phyloP scores from a whole-genome alignment of 2,113 vertebrate genomes.

The Cariama cristata region DNA sequence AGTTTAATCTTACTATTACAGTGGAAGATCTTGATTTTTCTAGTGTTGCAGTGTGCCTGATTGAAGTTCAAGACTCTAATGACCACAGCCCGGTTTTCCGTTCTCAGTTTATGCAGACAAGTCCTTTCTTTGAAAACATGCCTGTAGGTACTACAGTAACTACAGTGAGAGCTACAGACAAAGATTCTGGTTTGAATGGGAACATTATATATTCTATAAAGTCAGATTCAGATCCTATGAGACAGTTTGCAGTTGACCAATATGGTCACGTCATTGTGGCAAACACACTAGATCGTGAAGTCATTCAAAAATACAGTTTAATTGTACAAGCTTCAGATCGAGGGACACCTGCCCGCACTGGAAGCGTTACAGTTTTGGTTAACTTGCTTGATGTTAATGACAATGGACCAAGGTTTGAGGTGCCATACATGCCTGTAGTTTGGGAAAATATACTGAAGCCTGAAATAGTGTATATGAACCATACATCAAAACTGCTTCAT shows the following conservation, averaged over 20 bases:
- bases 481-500: constrained; percentile 80
- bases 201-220: constrained; percentile 83
- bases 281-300: constrained; percentile 81
- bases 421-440: constrained; percentile 81
- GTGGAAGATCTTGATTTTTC: constrained; percentile 88
- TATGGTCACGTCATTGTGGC: constrained; percentile 80
- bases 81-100: constrained; percentile 88
- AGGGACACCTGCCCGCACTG: constrained; percentile 79
- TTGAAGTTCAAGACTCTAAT: constrained; percentile 89
- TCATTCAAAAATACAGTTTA: constrained; percentile 75
- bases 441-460: constrained; percentile 84
- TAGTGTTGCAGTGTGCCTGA: constrained; percentile 81
- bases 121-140: constrained; percentile 81
- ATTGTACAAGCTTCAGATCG: constrained; percentile 85
- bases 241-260: constrained; percentile 82
- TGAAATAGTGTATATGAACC: constrained; percentile 82
- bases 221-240: constrained; percentile 81
- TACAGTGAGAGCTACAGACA: constrained; percentile 83
- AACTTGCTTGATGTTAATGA: constrained; percentile 88
- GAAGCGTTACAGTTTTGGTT: constrained; percentile 82
- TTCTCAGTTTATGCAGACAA: constrained; percentile 79
- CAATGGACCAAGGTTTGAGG: constrained; percentile 88
- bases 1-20: constrained; percentile 87
- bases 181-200: constrained; percentile 85
- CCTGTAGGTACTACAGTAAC: constrained; percentile 82